phyloP scores from a whole-genome alignment of 2,797 vertebrate species.

The Perodicticus potto region DNA sequence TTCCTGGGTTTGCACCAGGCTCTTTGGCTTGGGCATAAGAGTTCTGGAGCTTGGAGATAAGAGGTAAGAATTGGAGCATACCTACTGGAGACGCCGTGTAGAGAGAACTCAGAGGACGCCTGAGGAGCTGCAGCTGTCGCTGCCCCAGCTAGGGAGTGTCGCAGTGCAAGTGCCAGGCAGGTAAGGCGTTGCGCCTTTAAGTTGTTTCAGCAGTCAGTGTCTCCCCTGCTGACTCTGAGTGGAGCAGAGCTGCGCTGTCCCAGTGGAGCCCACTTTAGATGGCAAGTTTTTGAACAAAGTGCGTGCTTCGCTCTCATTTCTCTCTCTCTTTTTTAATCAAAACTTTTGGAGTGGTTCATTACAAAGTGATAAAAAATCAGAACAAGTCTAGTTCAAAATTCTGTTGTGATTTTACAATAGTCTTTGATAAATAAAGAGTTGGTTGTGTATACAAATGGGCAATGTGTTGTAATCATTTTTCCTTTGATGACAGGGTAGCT shows the following conservation, averaged over 20 bases:
- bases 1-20: background rate
- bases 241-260: too few relatives aligned
- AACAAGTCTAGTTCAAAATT: background rate
- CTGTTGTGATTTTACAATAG: background rate
- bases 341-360: background rate
- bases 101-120: background rate
- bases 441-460: background rate
- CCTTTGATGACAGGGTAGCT: background rate
- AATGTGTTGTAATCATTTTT: background rate
- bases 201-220: background rate
- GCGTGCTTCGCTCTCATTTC: background rate
- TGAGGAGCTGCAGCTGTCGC: background rate
- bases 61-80: background rate
- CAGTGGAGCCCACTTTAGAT: too few relatives aligned
- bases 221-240: background rate
- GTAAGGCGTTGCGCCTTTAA: background rate
- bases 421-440: background rate
- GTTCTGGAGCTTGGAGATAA: background rate
- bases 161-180: fast-evolving
- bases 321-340: background rate
- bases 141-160: background rate
- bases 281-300: background rate
- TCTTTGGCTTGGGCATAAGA: background rate
- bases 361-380: background rate
- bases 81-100: fast-evolving